A percentile compares a stretch with the other conserved stretches of the same genome.
Conservation (phyloP, 2,888 invertebrate species). For the Pyrgus malvae region DNA sequence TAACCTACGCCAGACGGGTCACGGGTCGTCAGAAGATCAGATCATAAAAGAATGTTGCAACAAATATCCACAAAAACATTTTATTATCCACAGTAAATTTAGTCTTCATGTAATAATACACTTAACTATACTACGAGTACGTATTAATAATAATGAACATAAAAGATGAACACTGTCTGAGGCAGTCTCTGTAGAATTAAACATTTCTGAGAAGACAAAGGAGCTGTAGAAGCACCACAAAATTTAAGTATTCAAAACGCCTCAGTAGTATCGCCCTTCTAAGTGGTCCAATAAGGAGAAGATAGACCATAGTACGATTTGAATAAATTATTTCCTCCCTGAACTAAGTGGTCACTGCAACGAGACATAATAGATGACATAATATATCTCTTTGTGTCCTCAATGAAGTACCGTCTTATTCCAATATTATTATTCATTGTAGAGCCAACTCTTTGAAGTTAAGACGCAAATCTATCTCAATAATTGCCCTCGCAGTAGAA, state of each 20-base stretch:
- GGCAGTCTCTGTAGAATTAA: no score
- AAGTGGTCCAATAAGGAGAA: slow-evolving; percentile 42
- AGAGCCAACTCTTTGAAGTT: slow-evolving; percentile 52
- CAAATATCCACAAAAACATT: no score
- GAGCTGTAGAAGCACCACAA: slow-evolving; percentile 3
- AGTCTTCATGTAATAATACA: no score
- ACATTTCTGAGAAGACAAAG: slow-evolving; percentile 6
- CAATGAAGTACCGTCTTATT: slow-evolving; percentile 52
- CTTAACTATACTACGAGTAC: no score
- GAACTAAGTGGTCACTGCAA: slow-evolving; percentile 69
- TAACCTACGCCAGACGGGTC: no score
- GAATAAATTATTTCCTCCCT: slow-evolving; percentile 75
- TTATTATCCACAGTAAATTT: no score
- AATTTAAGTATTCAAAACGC: slow-evolving; percentile 31
- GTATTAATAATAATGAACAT: no score
- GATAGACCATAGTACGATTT: slow-evolving; percentile 50
- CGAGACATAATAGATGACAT: slow-evolving; percentile 69
- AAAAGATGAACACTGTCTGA: no score
- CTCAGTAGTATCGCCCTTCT: slow-evolving; percentile 26
- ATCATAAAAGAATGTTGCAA: no score
- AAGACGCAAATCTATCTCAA: slow-evolving; percentile 46
- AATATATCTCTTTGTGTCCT: slow-evolving; percentile 62
- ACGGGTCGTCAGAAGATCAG: no score
- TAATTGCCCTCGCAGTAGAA: slow-evolving; percentile 45
- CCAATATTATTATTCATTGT: slow-evolving; percentile 51